A percentile compares a stretch with the other conserved stretches of the same genome.
These are phyloP conservation scores for Lycocorax pyrrhopterus DNA, from an alignment of 2,113 vertebrate species.

Conservation along the genomic window DNA sequence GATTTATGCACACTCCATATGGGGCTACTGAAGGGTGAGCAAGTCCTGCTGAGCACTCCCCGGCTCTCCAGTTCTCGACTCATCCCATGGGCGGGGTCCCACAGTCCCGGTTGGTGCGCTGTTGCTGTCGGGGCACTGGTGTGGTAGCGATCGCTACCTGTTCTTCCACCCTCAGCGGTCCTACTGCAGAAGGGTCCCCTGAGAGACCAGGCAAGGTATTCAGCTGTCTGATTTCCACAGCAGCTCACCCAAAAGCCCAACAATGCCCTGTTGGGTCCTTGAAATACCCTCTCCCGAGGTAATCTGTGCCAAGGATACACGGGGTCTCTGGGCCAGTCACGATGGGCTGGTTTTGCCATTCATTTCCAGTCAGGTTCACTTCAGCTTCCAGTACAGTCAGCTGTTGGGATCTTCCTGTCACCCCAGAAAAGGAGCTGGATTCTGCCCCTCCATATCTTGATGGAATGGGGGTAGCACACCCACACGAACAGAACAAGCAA, in stretches of 20 bases:
- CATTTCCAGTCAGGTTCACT: background rate
- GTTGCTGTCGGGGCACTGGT: background rate
- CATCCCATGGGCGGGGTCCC: no score
- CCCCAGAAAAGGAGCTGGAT: background rate
- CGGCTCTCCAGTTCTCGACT: no score
- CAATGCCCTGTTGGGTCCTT: background rate
- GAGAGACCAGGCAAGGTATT: background rate
- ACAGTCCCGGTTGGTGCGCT: background rate
- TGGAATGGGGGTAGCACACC: background rate
- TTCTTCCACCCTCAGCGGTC: background rate
- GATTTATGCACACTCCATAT: no score
- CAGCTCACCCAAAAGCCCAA: background rate
- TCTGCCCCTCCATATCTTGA: background rate
- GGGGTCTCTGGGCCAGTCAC: background rate
- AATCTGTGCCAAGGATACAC: background rate
- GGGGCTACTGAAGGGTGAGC: no score
- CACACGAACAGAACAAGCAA: background rate
- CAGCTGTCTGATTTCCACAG: background rate
- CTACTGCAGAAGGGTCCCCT: background rate
- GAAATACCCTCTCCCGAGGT: background rate
- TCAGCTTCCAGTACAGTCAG: background rate
- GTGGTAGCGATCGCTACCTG: accelerated
- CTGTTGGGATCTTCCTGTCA: background rate
- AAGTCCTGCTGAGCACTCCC: no score
- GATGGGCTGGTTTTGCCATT: background rate